Base-by-base conservation (phyloP, 2,888 invertebrate genomes). In the Phorcus lineatus region DNA sequence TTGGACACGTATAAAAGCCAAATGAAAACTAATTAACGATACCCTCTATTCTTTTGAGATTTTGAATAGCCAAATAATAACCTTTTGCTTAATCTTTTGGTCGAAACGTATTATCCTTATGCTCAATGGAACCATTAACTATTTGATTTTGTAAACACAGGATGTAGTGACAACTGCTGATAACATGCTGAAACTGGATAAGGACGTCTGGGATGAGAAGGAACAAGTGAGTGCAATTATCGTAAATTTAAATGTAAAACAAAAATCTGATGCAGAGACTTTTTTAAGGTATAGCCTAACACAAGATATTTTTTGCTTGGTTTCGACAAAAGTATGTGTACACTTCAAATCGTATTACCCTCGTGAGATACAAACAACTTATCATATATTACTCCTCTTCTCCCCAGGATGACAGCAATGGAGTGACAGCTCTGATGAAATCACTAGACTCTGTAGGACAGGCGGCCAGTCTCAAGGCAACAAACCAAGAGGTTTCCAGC, bases 141-240 rank as follows among this genome's bases (percentile, higher is more conserved):
- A n/a, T n/a, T n/a, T n/a, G n/a, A n/a, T n/a, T n/a, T n/a, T n/a
- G n/a, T n/a, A n/a, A n/a, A n/a, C n/a, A 6, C 16, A 78, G 78
- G 70, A 78, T 53, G 19, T 78, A 13, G 78, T 70, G 11, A 28
- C 40, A 28, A 53, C 70, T 47, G 78, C 78, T 16, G 54, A 54
- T 31, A 78, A 70, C 31, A 70, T 78, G 70, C 53, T 78, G 53
- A 28, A 67, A n/a, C 19, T 54, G 19, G 66, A 66, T 19, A 70
- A 53, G 28, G 54, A 47, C 0, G 78, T 52, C 19, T 78, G 78
- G 78, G 62, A 17, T 2, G 70, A 67, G 19, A 40, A 70, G 9
- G 16, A 67, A 22, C 24, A 54, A 36, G 78, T 78, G 24, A 78
- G 52, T n/a, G 13, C 36, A 36, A 36, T 36, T 7, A n/a, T n/a